phyloP scores from a whole-genome alignment of 2,888 invertebrate species.

The Gari tellinella region DNA sequence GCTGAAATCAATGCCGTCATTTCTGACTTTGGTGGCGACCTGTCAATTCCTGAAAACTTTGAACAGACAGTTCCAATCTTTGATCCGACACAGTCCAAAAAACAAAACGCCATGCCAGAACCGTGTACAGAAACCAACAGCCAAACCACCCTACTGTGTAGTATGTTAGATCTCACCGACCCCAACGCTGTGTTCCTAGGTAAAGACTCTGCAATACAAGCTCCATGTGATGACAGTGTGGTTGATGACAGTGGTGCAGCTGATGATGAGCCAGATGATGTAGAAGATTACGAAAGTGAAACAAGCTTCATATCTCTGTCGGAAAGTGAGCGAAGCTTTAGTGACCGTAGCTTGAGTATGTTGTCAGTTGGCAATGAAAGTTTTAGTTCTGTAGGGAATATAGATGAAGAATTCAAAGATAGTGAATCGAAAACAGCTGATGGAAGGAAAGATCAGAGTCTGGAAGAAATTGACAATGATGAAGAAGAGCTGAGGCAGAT shows the following conservation, averaged over 20 bases:
- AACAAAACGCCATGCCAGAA: constrained; percentile 38
- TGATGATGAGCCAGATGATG: constrained; percentile 62
- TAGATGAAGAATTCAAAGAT: constrained; percentile 74
- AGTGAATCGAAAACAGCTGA: constrained; percentile 23
- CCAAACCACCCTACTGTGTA: constrained; percentile 86
- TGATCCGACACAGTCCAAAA: constrained; percentile 56
- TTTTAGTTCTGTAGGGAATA: constrained; percentile 65
- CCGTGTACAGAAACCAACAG: constrained; percentile 82
- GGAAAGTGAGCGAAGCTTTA: constrained; percentile 46
- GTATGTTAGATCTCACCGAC: constrained; percentile 90
- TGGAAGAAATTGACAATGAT: constrained; percentile 7
- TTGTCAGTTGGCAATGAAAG: constrained; percentile 59
- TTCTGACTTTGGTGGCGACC: constrained; percentile 88
- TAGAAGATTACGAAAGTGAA: constrained; percentile 64
- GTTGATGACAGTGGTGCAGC: constrained; percentile 52
- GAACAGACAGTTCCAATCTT: constrained; percentile 89
- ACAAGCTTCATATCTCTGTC: constrained; percentile 58
- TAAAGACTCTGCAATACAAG: constrained; percentile 53
- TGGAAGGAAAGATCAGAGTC: neutral
- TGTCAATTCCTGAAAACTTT: constrained; percentile 92
- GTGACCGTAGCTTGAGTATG: constrained; percentile 53
- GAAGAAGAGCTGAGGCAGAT: neutral
- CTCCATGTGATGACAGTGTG: constrained; percentile 40
- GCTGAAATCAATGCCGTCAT: constrained; percentile 90
- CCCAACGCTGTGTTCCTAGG: constrained; percentile 86